A percentile compares a stretch with the other conserved stretches of the same genome.
Evolutionary conservation across 2,113 vertebrate species (phyloP).

Genomic region (Sphaerodactylus townsendi): DNA sequence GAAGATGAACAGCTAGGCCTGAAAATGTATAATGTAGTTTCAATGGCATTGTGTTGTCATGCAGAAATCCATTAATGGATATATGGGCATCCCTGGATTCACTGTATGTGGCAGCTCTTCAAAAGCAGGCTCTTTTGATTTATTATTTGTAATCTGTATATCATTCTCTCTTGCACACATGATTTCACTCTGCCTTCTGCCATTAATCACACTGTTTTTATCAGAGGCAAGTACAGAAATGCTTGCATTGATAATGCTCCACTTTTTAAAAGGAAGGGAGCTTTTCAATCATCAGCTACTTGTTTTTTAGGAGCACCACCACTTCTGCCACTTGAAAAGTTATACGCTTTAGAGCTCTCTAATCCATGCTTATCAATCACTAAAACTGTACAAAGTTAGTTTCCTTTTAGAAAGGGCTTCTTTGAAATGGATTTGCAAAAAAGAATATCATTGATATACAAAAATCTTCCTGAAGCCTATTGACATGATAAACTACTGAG

Average conservation of each 20-base stretch:
- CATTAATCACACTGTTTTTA: neutral
- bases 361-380: neutral
- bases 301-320: neutral
- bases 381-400: neutral
- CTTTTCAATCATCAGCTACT: constrained; percentile 1
- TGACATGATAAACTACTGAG: neutral
- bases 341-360: neutral
- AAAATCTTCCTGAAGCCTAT: neutral
- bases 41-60: neutral
- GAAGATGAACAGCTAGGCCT: neutral
- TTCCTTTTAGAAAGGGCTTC: neutral
- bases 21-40: neutral
- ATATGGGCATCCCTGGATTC: neutral
- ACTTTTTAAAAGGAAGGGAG: neutral
- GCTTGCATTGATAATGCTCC: neutral
- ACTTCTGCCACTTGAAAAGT: neutral
- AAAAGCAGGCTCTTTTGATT: neutral
- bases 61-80: neutral
- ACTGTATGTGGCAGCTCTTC: neutral
- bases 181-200: neutral
- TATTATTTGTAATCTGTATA: constrained; percentile 11
- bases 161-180: constrained; percentile 17
- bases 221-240: neutral
- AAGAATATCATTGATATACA: neutral
- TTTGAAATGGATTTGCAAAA: neutral